These are phyloP conservation scores for Drosophila kanekoi DNA, from an alignment of 2,888 invertebrate species.

Conservation along the genomic window DNA sequence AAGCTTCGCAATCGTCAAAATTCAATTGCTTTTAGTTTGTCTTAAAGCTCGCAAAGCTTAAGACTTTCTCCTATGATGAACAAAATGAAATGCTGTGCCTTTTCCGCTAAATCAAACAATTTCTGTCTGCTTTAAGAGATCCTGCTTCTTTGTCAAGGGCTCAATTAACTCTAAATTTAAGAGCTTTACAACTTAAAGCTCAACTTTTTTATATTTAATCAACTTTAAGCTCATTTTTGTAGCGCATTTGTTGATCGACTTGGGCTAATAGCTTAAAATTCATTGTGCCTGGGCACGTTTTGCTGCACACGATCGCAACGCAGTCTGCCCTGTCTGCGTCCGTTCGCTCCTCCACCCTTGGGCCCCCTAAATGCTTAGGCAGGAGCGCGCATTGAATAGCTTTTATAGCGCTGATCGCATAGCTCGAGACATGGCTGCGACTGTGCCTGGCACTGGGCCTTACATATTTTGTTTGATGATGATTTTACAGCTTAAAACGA, in stretches of 20 bases:
- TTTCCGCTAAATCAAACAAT: too few relatives aligned
- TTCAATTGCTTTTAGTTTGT: too few relatives aligned
- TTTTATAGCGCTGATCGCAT: slow-evolving; percentile 64
- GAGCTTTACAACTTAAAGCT: not conserved
- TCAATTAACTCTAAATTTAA: too few relatives aligned
- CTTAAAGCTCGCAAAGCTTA: too few relatives aligned
- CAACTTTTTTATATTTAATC: not conserved
- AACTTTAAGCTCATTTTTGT: slow-evolving; percentile 16
- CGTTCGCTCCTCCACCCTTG: not conserved
- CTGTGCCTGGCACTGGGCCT: slow-evolving; percentile 46
- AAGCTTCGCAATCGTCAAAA: not conserved
- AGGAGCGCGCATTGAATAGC: slow-evolving; percentile 55
- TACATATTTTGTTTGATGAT: slow-evolving; percentile 82
- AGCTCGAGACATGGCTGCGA: slow-evolving; percentile 24
- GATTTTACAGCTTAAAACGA: slow-evolving; percentile 84
- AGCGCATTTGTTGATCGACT: slow-evolving; percentile 63
- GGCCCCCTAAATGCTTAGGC: slow-evolving; percentile 8
- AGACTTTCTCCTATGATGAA: too few relatives aligned
- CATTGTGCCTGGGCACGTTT: slow-evolving; percentile 62
- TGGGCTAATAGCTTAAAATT: slow-evolving; percentile 19
- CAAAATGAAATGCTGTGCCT: too few relatives aligned
- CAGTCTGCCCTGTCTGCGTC: slow-evolving; percentile 19
- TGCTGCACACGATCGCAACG: slow-evolving; percentile 54
- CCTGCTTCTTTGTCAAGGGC: too few relatives aligned
- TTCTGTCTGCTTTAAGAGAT: too few relatives aligned